Conservation (phyloP, 1,140 invertebrate species). For the Varroa destructor region DNA sequence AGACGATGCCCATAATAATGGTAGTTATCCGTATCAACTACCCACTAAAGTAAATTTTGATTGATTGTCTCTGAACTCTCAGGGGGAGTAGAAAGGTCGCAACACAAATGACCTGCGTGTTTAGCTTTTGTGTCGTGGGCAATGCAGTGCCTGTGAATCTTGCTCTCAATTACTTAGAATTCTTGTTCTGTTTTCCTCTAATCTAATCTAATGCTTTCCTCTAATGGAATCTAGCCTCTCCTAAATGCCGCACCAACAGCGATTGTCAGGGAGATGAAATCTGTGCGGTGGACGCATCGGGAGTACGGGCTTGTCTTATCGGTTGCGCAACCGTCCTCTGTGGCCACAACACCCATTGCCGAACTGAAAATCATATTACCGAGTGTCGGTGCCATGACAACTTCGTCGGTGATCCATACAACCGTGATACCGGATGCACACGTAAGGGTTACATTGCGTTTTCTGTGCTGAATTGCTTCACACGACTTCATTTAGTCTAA, state of each 20-base stretch:
- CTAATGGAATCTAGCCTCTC: not conserved
- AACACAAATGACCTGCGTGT: too few species aligned
- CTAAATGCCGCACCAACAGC: constrained; percentile 50
- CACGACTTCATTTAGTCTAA: not conserved
- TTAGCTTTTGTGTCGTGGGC: too few species aligned
- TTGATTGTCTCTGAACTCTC: too few species aligned
- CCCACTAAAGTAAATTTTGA: too few species aligned
- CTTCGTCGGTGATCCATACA: constrained; percentile 65
- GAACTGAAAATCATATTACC: constrained; percentile 19
- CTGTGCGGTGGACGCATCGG: constrained; percentile 52
- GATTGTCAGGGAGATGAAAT: constrained; percentile 65
- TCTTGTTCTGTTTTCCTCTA: too few species aligned
- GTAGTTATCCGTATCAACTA: too few species aligned
- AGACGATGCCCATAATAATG: too few species aligned
- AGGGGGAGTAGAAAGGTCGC: too few species aligned
- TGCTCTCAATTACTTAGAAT: too few species aligned
- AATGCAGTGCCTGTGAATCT: too few species aligned
- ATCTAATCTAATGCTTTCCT: too few species aligned
- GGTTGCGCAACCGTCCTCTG: constrained; percentile 16
- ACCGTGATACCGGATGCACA: constrained; percentile 42
- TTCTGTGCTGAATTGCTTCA: constrained; percentile 60
- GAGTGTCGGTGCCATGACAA: constrained; percentile 57
- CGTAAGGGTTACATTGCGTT: constrained; percentile 41
- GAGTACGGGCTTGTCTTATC: constrained; percentile 45
- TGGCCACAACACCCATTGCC: constrained; percentile 22